Base-by-base conservation (phyloP, 2,113 vertebrate species). In the Anser brachyrhynchus region DNA sequence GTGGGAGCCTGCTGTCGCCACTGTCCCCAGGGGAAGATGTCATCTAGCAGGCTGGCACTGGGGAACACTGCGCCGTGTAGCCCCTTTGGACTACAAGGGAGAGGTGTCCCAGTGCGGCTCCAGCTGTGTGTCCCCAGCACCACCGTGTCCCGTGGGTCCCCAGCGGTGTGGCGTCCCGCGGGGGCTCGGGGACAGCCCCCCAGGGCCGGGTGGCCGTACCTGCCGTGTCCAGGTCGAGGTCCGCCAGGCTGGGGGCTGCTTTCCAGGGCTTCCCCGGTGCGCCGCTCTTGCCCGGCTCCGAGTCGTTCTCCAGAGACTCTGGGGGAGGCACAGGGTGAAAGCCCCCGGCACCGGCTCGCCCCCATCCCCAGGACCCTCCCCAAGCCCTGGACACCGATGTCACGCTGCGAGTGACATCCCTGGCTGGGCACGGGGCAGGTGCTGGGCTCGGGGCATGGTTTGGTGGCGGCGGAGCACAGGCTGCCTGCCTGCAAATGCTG, bases 91-190 rank as follows among this genome's bases (percentile, higher is more conserved):
- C 41, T 65, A 28, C 37, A 41, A 18, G 39, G 39, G 12, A 65
- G 62, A 65, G 55, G 64, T 5, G 70, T 35, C 69, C 69, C 2
- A 0, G 9, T 16, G 28, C 11, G 5, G 37, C 39, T 28, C 26
- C 37, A 16, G 37, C 16, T 2, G 1, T 0, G 8, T 31, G 77
- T 29, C 6, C 21, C 46, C 0, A 0, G 3, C 10, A 66, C 2
- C 7, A 1, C 1, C 0, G 29, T 8, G 64, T 62, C 85, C 16
- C 1, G 1, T 0, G 6, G 43, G 81, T 29, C 6, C 20, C 52
- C 1, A 1, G 1, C 10, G 76, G 3, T 4, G 1, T 1, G 0
- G 28, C 28, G 59, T 3, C 39, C 5, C 0, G 10, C 0, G 1
- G 57, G 62, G 31, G 22, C 39, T 26, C 0, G 1, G 31, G 76